Evolutionary conservation across 2,113 vertebrate species (phyloP), one percentile per base, ranked within the genome.

Genomic region (Sapayoa aenigma): DNA sequence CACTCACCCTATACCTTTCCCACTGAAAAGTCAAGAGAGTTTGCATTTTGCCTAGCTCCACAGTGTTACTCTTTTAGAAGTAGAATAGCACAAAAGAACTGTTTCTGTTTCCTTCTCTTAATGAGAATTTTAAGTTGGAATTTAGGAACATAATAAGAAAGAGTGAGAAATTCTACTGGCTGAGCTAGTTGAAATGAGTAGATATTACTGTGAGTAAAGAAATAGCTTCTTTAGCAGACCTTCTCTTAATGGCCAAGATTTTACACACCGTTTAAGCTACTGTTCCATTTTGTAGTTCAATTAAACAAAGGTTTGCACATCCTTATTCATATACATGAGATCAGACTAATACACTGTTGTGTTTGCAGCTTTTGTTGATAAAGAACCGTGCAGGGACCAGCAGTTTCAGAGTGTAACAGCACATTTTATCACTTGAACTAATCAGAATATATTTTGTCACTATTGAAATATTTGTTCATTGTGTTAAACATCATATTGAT

Each of bases 361-460:
- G 22, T 67, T 94, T 62, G 37, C 73, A 93, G 72, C 39, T 28
- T 83, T 77, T 91, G 30, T 78, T 84, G 73, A 91, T 56, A 82
- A 89, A 90, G 46, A 84, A 27, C 84, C 58, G 50, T 52, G 16
- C 58, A 80, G 27, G 66, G 62, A 72, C 46, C 52, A 88, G 33
- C 68, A 88, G 42, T 71, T 90, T 83, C 72, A 83, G 63, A 55
- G 66, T 44, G 13, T 31, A 75, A 73, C 69, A 90, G 24, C 31
- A 67, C 1, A 1, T 92, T 95, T 93, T 92, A 77, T 93, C 77
- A 63, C 69, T 90, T 73, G 76, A 95, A 87, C 66, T 90, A 84
- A 95, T 95, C 76, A 84, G 79, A 95, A 89, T 47, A 39, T 72
- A 90, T 84, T 94, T 91, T 83, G 85, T 76, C 76, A 50, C 18